Percentiles rank a stretch among this genome's conserved stretches.
Evolutionary conservation across 2,113 vertebrate genomes (phyloP).

Genomic region (Drymodes brunneopygia): DNA sequence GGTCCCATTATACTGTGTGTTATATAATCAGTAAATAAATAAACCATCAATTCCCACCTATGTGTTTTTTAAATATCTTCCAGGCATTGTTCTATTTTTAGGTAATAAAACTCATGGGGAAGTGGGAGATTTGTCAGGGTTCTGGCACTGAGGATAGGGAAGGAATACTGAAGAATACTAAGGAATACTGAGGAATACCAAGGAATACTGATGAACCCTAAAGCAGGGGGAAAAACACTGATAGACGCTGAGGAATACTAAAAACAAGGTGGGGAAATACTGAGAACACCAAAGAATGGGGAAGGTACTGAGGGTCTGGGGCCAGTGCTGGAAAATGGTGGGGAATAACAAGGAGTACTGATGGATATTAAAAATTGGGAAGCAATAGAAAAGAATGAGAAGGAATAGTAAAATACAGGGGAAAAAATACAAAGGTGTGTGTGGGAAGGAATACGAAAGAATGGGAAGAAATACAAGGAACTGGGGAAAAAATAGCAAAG

Average conservation of each 20-base stretch:
- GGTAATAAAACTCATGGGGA: background rate
- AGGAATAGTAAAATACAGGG: no score
- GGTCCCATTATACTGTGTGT: background rate
- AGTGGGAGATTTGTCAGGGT: fast-evolving
- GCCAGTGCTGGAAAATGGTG: background rate
- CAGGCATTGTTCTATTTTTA: background rate
- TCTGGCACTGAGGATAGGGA: background rate
- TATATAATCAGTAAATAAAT: background rate
- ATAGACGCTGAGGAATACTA: background rate
- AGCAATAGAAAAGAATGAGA: background rate
- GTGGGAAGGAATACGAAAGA: background rate
- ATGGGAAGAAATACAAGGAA: background rate
- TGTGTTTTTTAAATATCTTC: background rate
- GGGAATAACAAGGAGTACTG: background rate
- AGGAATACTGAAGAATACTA: background rate
- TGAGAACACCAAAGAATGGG: background rate
- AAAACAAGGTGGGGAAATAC: background rate
- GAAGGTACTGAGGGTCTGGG: background rate
- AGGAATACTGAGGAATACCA: background rate
- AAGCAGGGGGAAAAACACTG: no score
- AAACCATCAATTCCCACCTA: background rate
- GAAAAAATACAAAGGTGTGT: no score
- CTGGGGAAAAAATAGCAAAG: background rate
- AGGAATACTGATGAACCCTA: background rate
- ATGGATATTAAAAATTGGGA: background rate